phyloP scores from a whole-genome alignment of 2,113 vertebrate species.

The Agapornis roseicollis region DNA sequence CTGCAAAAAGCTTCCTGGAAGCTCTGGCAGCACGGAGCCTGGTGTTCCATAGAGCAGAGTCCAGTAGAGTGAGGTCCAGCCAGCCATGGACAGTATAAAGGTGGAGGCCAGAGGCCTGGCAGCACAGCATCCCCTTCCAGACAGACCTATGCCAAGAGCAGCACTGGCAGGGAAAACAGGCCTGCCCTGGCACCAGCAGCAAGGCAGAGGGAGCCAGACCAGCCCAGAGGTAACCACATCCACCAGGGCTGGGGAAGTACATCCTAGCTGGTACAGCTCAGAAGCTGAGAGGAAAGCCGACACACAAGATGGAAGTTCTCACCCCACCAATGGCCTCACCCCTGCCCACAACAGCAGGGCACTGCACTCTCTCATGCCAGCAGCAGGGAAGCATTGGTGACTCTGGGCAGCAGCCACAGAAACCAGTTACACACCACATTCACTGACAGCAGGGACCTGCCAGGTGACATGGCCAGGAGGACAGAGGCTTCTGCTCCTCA shows the following conservation, averaged over 20 bases:
- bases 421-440: neutral
- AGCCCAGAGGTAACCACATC: neutral
- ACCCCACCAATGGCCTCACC: accelerated
- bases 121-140: neutral
- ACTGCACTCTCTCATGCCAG: accelerated
- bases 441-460: neutral
- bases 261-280: neutral
- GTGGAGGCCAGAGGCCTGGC: neutral
- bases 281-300: neutral
- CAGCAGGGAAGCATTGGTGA: neutral
- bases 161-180: neutral
- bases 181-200: neutral
- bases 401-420: neutral
- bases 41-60: neutral
- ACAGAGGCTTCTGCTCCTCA: accelerated
- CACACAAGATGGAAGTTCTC: neutral
- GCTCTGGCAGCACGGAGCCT: neutral
- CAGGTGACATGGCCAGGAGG: neutral
- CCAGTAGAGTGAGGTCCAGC: neutral
- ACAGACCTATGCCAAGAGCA: accelerated
- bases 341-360: accelerated
- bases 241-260: accelerated
- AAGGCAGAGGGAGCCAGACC: neutral
- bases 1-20: neutral
- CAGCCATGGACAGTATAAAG: accelerated